Evolutionary conservation across 1,140 invertebrate species (phyloP).

Genomic region (Anoplolepis gracilipes): DNA sequence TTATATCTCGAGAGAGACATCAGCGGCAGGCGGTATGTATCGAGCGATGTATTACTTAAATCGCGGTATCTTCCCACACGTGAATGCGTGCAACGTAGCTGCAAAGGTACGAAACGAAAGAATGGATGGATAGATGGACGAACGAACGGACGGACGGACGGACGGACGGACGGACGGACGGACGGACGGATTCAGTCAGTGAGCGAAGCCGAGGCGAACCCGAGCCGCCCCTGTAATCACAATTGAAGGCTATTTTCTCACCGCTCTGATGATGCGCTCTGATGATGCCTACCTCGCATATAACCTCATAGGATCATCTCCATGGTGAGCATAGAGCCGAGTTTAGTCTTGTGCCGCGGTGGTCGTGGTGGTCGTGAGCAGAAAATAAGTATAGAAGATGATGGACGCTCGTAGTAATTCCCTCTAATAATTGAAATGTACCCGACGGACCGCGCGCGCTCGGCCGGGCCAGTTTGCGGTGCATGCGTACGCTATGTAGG

Average conservation of each 20-base stretch:
- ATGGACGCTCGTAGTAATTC: constrained; percentile 86
- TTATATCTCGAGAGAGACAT: not conserved
- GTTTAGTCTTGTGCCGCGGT: constrained; percentile 69
- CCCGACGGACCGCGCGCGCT: constrained; percentile 79
- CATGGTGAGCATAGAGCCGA: constrained; percentile 75
- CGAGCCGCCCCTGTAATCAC: constrained; percentile 86
- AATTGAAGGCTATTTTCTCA: constrained; percentile 87
- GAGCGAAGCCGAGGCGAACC: constrained; percentile 75
- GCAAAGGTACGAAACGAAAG: constrained; percentile 59
- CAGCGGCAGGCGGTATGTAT: constrained; percentile 16
- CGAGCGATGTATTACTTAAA: constrained; percentile 70
- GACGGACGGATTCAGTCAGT: constrained; percentile 73
- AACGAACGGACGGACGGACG: constrained; percentile 71
- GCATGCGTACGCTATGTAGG: constrained; percentile 66
- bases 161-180: constrained; percentile 62
- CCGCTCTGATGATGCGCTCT: constrained; percentile 85
- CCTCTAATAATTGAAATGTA: constrained; percentile 87
- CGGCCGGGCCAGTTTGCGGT: constrained; percentile 75
- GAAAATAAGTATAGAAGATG: constrained; percentile 86
- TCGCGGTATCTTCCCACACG: constrained; percentile 66
- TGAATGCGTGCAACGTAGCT: constrained; percentile 46
- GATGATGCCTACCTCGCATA: constrained; percentile 80
- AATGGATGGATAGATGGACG: constrained; percentile 22
- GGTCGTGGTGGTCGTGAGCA: constrained; percentile 79
- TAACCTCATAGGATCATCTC: constrained; percentile 84